A percentile compares a stretch with the other conserved stretches of the same genome.
Evolutionary conservation across 2,113 vertebrate genomes (phyloP).

Genomic region (Tiliqua scincoides): DNA sequence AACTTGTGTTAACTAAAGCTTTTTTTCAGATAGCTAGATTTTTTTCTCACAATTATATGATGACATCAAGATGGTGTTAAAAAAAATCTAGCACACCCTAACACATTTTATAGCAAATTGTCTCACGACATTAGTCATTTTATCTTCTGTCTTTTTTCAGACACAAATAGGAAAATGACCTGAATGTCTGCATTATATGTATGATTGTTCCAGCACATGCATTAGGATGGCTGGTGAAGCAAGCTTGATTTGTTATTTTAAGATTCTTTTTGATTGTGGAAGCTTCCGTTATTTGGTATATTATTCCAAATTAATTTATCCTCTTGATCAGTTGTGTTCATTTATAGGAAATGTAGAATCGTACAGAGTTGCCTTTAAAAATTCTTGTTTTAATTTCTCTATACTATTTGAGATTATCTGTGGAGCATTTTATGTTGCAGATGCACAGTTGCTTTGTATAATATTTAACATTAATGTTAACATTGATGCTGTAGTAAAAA

Average conservation of each 20-base stretch:
- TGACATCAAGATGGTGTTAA: not conserved
- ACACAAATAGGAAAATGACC: not conserved
- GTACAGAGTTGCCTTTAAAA: not conserved
- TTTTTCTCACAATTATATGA: not conserved
- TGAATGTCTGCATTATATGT: not conserved
- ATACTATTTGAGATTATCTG: not conserved
- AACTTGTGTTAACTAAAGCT: not conserved
- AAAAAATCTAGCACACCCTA: not conserved
- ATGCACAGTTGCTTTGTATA: not conserved
- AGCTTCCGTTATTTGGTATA: not conserved
- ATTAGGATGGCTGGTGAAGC: not conserved
- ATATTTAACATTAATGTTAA: not conserved
- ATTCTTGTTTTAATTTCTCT: no score
- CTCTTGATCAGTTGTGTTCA: no score
- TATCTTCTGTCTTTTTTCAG: not conserved
- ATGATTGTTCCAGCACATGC: not conserved
- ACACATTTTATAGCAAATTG: not conserved
- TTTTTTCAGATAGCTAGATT: not conserved
- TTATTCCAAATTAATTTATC: no score
- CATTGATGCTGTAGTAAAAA: not conserved
- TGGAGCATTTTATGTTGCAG: not conserved
- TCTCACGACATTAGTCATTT: not conserved
- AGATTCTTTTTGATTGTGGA: not conserved
- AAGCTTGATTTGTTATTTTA: not conserved
- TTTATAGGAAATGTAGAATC: not conserved